Evolutionary conservation across 2,888 invertebrate species (phyloP).

Genomic region (Urechis unicinctus): DNA sequence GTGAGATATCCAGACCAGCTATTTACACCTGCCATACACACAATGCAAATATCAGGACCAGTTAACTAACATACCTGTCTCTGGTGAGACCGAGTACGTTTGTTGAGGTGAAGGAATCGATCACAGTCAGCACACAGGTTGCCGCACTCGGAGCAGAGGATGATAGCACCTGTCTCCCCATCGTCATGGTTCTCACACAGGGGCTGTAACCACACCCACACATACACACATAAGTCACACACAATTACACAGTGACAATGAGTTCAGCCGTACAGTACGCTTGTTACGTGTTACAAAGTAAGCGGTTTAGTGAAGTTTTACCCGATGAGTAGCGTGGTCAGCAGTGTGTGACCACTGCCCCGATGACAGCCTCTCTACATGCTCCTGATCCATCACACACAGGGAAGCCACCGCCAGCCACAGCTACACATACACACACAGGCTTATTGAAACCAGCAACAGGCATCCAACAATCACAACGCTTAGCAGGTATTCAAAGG

Average conservation of each 20-base stretch:
- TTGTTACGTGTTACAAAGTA: too few species aligned
- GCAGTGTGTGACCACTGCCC: slow-evolving; percentile 67
- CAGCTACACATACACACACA: slow-evolving; percentile 31
- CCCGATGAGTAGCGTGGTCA: too few species aligned
- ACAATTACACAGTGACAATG: too few species aligned
- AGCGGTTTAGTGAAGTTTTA: too few species aligned
- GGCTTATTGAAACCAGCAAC: too few species aligned
- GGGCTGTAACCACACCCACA: slow-evolving; percentile 59
- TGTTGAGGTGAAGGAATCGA: slow-evolving; percentile 84
- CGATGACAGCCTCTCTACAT: slow-evolving; percentile 74
- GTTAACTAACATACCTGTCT: slow-evolving; percentile 59
- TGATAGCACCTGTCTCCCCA: slow-evolving; percentile 82
- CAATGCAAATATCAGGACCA: neutral
- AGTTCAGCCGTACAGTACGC: too few species aligned
- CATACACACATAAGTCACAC: too few species aligned
- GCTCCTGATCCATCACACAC: slow-evolving; percentile 84
- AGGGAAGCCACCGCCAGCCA: slow-evolving; percentile 91
- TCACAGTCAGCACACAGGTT: slow-evolving; percentile 95
- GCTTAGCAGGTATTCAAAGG: too few species aligned
- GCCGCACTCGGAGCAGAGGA: slow-evolving; percentile 85
- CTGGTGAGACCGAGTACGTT: slow-evolving; percentile 76
- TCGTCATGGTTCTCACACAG: slow-evolving; percentile 96
- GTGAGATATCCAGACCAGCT: neutral
- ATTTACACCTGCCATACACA: neutral
- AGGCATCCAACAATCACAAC: too few species aligned